Conservation (phyloP, 2,888 invertebrate species). For the Piscicola geometra region DNA sequence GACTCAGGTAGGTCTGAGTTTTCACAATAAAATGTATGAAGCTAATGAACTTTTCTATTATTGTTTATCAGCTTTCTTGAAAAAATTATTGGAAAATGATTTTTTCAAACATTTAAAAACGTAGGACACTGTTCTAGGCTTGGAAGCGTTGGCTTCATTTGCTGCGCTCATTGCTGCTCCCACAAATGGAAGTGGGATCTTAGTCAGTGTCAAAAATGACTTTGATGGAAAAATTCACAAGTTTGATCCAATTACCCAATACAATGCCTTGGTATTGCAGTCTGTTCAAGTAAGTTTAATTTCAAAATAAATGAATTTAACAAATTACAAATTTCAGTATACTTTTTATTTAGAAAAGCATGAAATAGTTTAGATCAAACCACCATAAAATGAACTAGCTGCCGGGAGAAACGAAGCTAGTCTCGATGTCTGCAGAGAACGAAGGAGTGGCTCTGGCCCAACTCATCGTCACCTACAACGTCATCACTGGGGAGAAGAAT, state of each 20-base stretch:
- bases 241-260: constrained; percentile 27
- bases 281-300: constrained; percentile 26
- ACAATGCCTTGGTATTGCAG: constrained; percentile 30
- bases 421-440: constrained; percentile 46
- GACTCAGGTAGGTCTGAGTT: not conserved
- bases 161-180: not conserved
- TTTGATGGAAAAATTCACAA: not conserved
- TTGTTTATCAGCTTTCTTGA: no score
- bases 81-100: no score
- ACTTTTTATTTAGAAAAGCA: no score
- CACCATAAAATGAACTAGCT: constrained; percentile 56
- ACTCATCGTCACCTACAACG: constrained; percentile 29
- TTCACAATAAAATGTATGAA: no score
- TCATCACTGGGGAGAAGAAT: not conserved
- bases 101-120: no score
- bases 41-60: no score
- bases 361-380: no score
- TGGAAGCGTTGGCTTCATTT: constrained; percentile 33
- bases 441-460: constrained; percentile 29
- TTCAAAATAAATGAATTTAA: constrained; percentile 1
- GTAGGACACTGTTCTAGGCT: constrained; percentile 31
- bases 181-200: not conserved
- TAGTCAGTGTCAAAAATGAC: constrained; percentile 12
- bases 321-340: not conserved
- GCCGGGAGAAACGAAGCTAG: constrained; percentile 50